Conservation (phyloP, 2,113 vertebrate species). For the Pyxicephalus adspersus region DNA sequence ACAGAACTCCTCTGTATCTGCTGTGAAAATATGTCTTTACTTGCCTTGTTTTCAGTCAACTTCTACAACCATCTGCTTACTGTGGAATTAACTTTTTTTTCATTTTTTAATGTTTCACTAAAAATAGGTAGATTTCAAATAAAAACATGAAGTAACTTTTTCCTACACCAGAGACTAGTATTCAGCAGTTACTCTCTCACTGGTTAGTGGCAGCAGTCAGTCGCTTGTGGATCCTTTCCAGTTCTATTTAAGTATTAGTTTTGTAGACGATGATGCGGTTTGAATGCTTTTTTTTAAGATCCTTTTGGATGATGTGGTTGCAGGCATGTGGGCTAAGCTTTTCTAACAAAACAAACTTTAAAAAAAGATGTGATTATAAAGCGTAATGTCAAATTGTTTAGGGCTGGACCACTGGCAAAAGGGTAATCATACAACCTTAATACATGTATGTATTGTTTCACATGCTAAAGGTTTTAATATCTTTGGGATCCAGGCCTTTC, state of each 20-base stretch:
- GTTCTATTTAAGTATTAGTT: background rate
- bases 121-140: slow-evolving; percentile 19
- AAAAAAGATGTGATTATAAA: too few species aligned
- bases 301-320: background rate
- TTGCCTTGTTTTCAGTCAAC: too few species aligned
- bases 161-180: background rate
- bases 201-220: slow-evolving; percentile 6
- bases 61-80: too few species aligned
- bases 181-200: background rate
- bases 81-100: background rate
- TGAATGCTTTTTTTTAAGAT: background rate
- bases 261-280: background rate
- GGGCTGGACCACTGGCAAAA: too few species aligned
- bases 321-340: background rate
- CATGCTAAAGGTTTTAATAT: too few species aligned
- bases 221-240: slow-evolving; percentile 16
- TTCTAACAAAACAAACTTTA: background rate
- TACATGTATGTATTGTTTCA: too few species aligned
- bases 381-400: too few species aligned
- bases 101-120: background rate
- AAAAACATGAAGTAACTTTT: slow-evolving; percentile 17
- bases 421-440: too few species aligned
- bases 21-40: too few species aligned
- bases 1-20: too few species aligned
- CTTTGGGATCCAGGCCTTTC: too few species aligned